Evolutionary conservation across 2,797 vertebrate species (phyloP), one percentile per base, ranked within the genome.

Genomic region (Tragelaphus oryx): DNA sequence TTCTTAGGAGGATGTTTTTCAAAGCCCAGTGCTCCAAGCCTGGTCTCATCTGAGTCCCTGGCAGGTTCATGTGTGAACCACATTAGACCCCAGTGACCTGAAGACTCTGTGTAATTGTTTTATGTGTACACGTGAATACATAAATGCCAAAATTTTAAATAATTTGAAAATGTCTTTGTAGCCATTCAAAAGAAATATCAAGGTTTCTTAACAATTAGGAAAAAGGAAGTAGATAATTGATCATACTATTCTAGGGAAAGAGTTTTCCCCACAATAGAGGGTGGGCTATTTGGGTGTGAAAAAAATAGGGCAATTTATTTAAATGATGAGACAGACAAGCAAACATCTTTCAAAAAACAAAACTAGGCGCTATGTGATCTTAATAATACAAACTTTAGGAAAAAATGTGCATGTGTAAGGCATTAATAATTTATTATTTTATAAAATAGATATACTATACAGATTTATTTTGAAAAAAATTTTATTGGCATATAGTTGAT

Each of bases 121-220:
- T 97, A 92, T 97, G 91, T 98, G 96, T 28, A 0, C 97, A 94
- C 95, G n/a, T 89, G 93, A 94, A 96, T n/a, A 96, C 96, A 92
- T 78, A 97, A 96, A 95, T 97, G 92, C 97, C 96, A 97, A 97
- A 91, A 79, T 95, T 96, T 94, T 71, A 82, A 97, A 65, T 87
- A 94, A 96, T 95, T 97, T 97, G 60, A 96, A 98, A 98, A 98
- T 98, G 88, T 41, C 98, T 98, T 98, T 98, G 92, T 97, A 98
- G 98, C 95, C 91, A 52, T 18, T n/a, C 48, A 12, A 79, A 14
- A 48, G 92, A 71, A 80, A 82, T 68, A 79, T 68, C 54, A 92
- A n/a, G 16, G 30, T 74, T 96, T 86, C 94, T 94, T 91, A 78
- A 83, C 37, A 81, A 79, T 62, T 65, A 84, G 57, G 48, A 84